Evolutionary conservation across 2,797 vertebrate genomes (phyloP).

Genomic region (Myioborus miniatus): DNA sequence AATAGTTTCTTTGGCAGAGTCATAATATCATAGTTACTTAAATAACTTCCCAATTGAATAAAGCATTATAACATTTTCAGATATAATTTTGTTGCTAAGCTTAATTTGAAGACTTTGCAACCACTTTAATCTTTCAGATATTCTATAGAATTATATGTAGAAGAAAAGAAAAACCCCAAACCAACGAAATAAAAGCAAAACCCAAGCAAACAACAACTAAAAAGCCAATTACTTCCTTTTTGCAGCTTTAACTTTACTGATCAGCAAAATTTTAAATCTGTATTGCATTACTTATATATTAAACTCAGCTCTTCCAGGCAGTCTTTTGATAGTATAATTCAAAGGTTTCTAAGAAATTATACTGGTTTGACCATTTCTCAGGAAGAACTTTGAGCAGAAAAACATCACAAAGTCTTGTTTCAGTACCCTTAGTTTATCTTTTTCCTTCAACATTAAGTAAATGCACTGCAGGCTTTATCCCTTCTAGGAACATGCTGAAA

Average conservation of each 20-base stretch:
- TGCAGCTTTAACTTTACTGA: neutral
- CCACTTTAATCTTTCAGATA: neutral
- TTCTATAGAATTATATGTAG: neutral
- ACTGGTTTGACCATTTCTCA: neutral
- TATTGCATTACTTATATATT: neutral
- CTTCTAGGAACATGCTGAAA: neutral
- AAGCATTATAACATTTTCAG: neutral
- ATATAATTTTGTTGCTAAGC: neutral
- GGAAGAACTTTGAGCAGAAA: neutral
- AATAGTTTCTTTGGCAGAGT: neutral
- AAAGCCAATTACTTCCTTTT: neutral
- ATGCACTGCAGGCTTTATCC: neutral
- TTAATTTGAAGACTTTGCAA: neutral
- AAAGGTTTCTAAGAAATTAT: neutral
- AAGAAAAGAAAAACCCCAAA: rapidly evolving
- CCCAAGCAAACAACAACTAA: neutral
- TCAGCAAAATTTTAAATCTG: neutral
- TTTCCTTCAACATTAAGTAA: neutral
- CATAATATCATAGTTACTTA: neutral
- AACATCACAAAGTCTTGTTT: neutral
- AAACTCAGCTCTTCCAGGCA: neutral
- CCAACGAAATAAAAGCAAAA: neutral
- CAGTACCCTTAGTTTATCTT: neutral
- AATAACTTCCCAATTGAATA: neutral
- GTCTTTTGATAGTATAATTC: neutral